Percentiles rank a stretch among this genome's conserved stretches.
These are phyloP conservation scores for Dasyprocta punctata DNA, from an alignment of 2,113 vertebrate species.

Conservation along the genomic window DNA sequence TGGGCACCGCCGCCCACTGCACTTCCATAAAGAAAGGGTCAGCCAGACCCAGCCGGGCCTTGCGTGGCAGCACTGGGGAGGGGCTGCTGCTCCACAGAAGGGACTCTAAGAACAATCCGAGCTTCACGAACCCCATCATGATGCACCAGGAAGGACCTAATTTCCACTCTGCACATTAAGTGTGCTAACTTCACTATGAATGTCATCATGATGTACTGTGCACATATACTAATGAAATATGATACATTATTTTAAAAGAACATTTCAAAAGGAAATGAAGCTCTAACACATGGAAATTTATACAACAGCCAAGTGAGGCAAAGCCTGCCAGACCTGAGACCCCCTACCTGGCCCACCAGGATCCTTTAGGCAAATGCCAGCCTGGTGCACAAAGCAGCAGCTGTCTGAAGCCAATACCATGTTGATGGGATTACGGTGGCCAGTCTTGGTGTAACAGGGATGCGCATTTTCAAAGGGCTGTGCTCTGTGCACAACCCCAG, in stretches of 20 bases:
- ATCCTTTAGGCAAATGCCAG: too few species aligned
- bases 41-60: too few species aligned
- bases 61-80: too few species aligned
- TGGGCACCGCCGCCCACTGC: too few species aligned
- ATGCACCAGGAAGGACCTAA: too few species aligned
- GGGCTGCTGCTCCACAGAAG: too few species aligned
- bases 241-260: not conserved
- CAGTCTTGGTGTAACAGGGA: not conserved
- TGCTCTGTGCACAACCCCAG: not conserved
- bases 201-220: not conserved
- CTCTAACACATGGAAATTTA: not conserved
- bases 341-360: not conserved
- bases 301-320: not conserved
- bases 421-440: too few species aligned
- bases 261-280: not conserved
- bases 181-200: not conserved
- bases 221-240: not conserved
- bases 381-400: not conserved
- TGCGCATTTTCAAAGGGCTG: not conserved
- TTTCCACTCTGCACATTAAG: too few species aligned
- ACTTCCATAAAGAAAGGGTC: too few species aligned
- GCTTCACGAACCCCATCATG: too few species aligned
- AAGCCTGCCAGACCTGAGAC: too few species aligned
- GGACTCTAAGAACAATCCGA: too few species aligned
- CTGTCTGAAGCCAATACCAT: not conserved